These are phyloP conservation scores for Calonectris borealis DNA, from an alignment of 2,113 vertebrate genomes.

Conservation along the genomic window DNA sequence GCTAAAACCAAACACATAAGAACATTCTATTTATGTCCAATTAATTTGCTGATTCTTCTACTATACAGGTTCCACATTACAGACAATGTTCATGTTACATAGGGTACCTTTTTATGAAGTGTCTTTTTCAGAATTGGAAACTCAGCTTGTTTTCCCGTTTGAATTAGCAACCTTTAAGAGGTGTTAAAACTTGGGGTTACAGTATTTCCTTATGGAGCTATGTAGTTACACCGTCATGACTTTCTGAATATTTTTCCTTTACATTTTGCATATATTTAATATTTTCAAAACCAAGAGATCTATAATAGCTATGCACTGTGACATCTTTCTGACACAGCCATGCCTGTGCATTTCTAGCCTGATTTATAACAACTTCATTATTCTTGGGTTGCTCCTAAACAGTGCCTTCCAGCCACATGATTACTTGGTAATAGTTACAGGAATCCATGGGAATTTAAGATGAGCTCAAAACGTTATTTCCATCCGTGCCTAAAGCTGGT, in stretches of 20 bases:
- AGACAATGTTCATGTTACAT: not conserved
- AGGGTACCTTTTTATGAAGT: not conserved
- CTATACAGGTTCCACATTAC: not conserved
- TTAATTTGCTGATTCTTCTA: constrained; percentile 58
- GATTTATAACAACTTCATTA: not conserved
- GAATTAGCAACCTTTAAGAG: not conserved
- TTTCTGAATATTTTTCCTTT: not conserved
- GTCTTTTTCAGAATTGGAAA: not conserved
- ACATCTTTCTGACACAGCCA: not conserved
- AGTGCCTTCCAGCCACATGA: not conserved
- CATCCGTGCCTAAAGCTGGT: not conserved
- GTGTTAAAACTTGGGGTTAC: not conserved
- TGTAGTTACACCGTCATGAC: not conserved
- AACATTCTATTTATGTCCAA: constrained; percentile 53
- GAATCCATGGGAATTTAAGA: not conserved
- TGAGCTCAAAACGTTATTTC: not conserved
- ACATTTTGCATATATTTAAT: not conserved
- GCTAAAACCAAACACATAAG: constrained; percentile 38
- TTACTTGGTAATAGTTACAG: not conserved
- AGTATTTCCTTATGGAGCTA: not conserved
- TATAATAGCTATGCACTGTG: not conserved
- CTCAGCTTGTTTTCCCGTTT: not conserved
- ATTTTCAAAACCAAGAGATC: not conserved
- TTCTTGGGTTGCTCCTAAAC: not conserved
- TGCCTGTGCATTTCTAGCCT: not conserved